Base-by-base conservation (phyloP, 2,888 invertebrate genomes). In the Euzetes globulus region DNA sequence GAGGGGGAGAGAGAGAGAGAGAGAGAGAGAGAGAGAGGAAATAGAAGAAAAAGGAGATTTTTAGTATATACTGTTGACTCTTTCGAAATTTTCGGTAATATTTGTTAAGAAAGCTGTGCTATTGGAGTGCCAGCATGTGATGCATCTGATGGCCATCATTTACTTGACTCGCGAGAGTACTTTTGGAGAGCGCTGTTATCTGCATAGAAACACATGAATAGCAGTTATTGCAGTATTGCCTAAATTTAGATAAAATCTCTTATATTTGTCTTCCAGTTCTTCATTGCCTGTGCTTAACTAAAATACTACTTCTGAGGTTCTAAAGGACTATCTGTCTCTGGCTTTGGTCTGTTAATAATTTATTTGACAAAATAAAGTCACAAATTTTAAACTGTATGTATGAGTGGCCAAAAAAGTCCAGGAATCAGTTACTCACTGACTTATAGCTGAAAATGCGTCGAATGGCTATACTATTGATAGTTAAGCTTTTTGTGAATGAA, bases 141-240 rank as follows among this genome's bases (percentile, higher is more conserved):
- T 70, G 70, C 70, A 70, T 70, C 70, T 70, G 70, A 70, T 70
- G 70, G 70, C 70, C 70, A 70, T 68, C 70, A 70, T 70, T 70
- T 70, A 70, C 70, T 70, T 63, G 15, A 58, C 27, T 58, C 1
- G 1, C 1, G 25, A 9, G 25, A 17, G 25, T 27, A 27, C 58
- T 58, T 17, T 45, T n/a, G 6, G 5, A 60, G 33, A 37, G 19
- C 63, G 33, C 37, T 17, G 41, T 70, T 70, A 70, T 70, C 70
- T 70, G 22, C 25, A 70, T 22, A 25, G 45, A 41, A 47, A 45
- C 47, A 70, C 70, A 70, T 37, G 70, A 70, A 70, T 47, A 45
- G 45, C 19, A 70, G 15, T 70, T 45, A 70, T 70, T 47, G 37
- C 63, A 65, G 63, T 65, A 37, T 33, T 37, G 70, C 70, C 70